Evolutionary conservation across 2,113 vertebrate genomes (phyloP).

Genomic region (Labrus mixtus): DNA sequence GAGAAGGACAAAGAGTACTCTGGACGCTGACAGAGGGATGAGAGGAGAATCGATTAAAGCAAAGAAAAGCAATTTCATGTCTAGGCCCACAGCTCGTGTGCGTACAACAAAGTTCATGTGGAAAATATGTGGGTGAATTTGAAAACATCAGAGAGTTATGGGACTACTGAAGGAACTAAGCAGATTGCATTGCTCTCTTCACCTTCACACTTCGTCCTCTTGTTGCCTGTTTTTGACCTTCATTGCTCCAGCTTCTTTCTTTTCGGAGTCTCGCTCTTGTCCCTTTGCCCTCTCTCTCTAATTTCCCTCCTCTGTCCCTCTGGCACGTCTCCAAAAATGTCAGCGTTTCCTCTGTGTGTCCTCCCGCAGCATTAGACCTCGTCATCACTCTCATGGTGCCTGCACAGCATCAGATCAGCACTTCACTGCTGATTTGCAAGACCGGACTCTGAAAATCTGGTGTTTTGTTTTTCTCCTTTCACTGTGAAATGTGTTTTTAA

Average conservation of each 20-base stretch:
- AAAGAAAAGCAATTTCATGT: slow-evolving; percentile 67
- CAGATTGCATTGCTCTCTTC: slow-evolving; percentile 11
- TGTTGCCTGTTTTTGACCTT: slow-evolving; percentile 48
- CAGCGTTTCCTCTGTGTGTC: slow-evolving; percentile 56
- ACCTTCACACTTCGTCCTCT: slow-evolving; percentile 44
- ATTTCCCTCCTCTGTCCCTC: slow-evolving; percentile 30
- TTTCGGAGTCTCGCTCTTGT: slow-evolving; percentile 17
- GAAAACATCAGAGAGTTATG: background rate
- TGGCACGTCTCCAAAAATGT: slow-evolving; percentile 38
- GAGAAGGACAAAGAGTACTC: slow-evolving; percentile 44
- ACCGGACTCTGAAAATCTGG: background rate
- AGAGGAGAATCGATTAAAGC: slow-evolving; percentile 59
- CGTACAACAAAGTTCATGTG: slow-evolving; percentile 14
- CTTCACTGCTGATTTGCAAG: slow-evolving; percentile 18
- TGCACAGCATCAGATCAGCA: slow-evolving; percentile 48
- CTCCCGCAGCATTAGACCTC: slow-evolving; percentile 29
- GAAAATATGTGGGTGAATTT: slow-evolving; percentile 7
- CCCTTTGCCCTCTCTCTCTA: slow-evolving; percentile 32
- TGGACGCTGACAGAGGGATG: slow-evolving; percentile 51
- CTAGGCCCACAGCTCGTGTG: slow-evolving; percentile 26
- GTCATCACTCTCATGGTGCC: slow-evolving; percentile 35
- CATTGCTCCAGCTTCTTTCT: slow-evolving; percentile 25
- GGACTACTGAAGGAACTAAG: background rate
- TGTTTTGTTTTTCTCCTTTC: slow-evolving; percentile 6
- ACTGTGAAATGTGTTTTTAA: background rate